These are phyloP conservation scores for Aporophyla lueneburgensis DNA, from an alignment of 2,888 invertebrate genomes.

Conservation along the genomic window DNA sequence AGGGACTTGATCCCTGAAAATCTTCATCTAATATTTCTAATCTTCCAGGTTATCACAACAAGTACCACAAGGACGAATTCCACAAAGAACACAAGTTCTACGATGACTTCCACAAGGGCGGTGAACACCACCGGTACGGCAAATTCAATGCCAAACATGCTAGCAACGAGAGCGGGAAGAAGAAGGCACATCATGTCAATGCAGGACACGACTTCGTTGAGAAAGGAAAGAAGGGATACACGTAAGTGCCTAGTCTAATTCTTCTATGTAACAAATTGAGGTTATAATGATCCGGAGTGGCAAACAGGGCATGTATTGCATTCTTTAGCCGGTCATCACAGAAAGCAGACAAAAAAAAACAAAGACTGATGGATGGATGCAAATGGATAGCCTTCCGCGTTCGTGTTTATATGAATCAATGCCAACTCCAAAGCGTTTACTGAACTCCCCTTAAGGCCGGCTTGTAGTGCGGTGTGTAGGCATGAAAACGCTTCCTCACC, in stretches of 20 bases:
- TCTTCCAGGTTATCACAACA: slow-evolving; percentile 93
- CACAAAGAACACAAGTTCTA: slow-evolving; percentile 95
- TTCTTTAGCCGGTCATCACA: neutral
- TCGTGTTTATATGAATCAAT: neutral
- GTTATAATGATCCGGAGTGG: neutral
- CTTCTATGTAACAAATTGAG: neutral
- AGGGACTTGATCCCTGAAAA: slow-evolving; percentile 6
- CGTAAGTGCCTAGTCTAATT: slow-evolving; percentile 70
- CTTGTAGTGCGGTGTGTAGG: no score
- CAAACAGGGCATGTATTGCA: neutral
- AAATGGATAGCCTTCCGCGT: neutral
- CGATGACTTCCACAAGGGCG: slow-evolving; percentile 93
- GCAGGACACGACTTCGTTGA: slow-evolving; percentile 92
- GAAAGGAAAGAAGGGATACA: slow-evolving; percentile 92
- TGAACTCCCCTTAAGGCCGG: neutral
- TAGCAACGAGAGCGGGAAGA: slow-evolving; percentile 92
- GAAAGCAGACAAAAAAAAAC: neutral
- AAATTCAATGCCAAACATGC: slow-evolving; percentile 92
- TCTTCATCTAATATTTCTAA: neutral
- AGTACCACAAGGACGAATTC: slow-evolving; percentile 95
- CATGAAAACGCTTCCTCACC: no score
- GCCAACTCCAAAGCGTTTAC: neutral
- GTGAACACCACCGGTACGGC: slow-evolving; percentile 93
- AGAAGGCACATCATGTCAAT: slow-evolving; percentile 92
- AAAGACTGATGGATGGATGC: neutral